Percentiles rank a stretch among this genome's conserved stretches.
These are phyloP conservation scores for Luperina nickerlii DNA, from an alignment of 2,888 invertebrate genomes.

Conservation along the genomic window DNA sequence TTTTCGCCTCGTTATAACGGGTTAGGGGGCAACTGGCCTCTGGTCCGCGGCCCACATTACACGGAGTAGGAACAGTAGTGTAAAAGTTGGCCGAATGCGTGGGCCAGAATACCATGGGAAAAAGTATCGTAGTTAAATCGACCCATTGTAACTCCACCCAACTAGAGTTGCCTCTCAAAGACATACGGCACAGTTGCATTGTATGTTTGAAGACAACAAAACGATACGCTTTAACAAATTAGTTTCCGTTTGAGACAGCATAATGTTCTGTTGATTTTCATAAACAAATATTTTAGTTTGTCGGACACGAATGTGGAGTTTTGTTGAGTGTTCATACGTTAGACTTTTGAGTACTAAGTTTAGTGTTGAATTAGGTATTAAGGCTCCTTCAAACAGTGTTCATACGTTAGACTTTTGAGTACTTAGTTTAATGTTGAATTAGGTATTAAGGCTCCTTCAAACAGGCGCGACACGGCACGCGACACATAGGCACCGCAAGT, in stretches of 20 bases:
- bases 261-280: conserved; percentile 17
- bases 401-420: not conserved
- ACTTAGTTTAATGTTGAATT: not conserved
- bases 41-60: too few species aligned
- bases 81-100: too few species aligned
- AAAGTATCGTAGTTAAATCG: too few species aligned
- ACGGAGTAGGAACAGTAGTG: too few species aligned
- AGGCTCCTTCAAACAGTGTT: too few species aligned
- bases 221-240: conserved; percentile 42
- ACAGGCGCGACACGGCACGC: too few species aligned
- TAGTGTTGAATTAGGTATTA: not conserved
- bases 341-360: not conserved
- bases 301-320: not conserved
- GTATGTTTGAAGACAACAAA: conserved; percentile 23
- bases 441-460: not conserved
- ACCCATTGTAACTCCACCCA: too few species aligned
- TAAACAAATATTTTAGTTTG: conserved; percentile 15
- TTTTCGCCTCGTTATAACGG: not conserved
- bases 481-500: too few species aligned
- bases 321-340: not conserved
- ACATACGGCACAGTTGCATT: conserved; percentile 28
- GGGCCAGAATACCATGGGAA: too few species aligned
- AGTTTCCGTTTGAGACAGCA: conserved; percentile 32
- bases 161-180: conserved; percentile 12
- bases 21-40: too few species aligned